These are phyloP conservation scores for Telmatherina bonti DNA, from an alignment of 2,797 vertebrate species.

Conservation along the genomic window DNA sequence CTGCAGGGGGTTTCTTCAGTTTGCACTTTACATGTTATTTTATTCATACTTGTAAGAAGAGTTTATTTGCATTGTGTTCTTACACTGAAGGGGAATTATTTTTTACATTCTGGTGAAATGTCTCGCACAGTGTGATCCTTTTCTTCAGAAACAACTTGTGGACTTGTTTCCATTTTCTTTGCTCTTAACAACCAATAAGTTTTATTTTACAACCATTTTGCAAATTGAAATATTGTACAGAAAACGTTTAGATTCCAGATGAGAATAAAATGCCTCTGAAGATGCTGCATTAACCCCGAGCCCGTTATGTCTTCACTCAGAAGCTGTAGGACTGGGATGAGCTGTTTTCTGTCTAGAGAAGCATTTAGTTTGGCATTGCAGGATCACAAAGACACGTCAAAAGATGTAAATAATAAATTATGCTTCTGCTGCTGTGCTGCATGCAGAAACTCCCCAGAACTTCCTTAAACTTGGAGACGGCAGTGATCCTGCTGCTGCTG, in stretches of 20 bases:
- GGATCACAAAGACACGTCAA: not conserved
- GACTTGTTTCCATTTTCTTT: too few relatives aligned
- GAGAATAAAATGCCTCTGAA: not conserved
- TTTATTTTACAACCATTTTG: too few relatives aligned
- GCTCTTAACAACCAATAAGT: too few relatives aligned
- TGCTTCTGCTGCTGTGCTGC: not conserved
- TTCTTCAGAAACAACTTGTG: too few relatives aligned
- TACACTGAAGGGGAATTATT: too few relatives aligned
- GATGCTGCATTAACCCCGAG: not conserved
- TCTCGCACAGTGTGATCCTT: too few relatives aligned
- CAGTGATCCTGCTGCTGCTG: not conserved
- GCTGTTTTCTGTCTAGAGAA: not conserved
- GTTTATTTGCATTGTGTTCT: too few relatives aligned
- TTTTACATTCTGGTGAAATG: too few relatives aligned
- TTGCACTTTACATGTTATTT: too few relatives aligned
- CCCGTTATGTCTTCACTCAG: not conserved
- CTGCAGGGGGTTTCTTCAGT: not conserved
- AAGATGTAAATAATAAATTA: constrained; percentile 1
- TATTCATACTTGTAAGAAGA: too few relatives aligned
- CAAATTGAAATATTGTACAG: too few relatives aligned
- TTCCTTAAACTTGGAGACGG: not conserved
- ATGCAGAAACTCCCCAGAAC: not conserved
- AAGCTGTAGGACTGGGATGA: not conserved
- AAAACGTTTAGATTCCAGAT: too few relatives aligned
- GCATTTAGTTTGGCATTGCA: not conserved